Conservation (phyloP, 2,797 vertebrate species). For the Monodelphis domestica region DNA sequence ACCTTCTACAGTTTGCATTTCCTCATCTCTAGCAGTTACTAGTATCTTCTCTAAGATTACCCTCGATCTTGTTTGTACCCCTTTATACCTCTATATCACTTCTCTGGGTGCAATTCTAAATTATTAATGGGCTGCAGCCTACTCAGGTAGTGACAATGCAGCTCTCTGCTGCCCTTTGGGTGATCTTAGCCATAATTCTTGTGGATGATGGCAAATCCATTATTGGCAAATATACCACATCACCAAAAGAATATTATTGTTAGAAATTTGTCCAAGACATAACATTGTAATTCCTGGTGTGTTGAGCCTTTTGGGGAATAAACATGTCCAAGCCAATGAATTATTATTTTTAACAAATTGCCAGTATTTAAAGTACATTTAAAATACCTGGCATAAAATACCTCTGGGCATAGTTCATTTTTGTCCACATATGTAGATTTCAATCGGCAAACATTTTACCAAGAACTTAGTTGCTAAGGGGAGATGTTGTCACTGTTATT, state of each 20-base stretch:
- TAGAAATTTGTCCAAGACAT: neutral
- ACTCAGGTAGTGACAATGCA: neutral
- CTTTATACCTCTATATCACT: neutral
- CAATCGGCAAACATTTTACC: neutral
- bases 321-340: neutral
- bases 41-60: neutral
- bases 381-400: neutral
- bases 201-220: neutral
- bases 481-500: neutral
- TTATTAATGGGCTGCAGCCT: neutral
- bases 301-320: neutral
- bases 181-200: neutral
- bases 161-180: neutral
- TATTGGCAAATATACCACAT: neutral
- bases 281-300: neutral
- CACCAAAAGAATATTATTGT: neutral
- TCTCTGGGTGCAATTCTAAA: neutral
- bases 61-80: neutral
- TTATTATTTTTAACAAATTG: neutral
- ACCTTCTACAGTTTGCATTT: neutral
- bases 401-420: neutral
- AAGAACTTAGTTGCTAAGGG: neutral
- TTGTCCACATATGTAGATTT: neutral
- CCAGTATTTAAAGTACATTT: neutral
- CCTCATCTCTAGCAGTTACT: neutral